Evolutionary conservation across 2,888 invertebrate species (phyloP).

Genomic region (Adineta ricciae): DNA sequence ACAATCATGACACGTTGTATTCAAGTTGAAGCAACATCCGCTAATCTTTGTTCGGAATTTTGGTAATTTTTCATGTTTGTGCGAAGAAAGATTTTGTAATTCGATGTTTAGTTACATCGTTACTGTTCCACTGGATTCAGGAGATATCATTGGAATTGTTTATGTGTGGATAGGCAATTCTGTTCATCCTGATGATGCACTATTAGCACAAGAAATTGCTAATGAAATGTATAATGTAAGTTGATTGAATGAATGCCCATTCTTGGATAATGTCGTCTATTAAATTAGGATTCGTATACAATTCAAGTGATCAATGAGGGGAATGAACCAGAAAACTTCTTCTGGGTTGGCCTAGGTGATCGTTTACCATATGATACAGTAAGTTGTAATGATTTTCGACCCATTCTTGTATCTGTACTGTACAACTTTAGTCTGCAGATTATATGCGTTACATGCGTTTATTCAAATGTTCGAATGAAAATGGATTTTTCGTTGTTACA

Average conservation of each 20-base stretch:
- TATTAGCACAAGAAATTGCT: constrained; percentile 79
- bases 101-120: constrained; percentile 23
- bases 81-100: too few relatives aligned
- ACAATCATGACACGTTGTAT: constrained; percentile 34
- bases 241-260: too few relatives aligned
- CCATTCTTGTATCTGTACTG: background rate
- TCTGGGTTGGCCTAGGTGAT: constrained; percentile 89
- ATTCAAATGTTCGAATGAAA: constrained; percentile 96
- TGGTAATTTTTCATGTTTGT: background rate
- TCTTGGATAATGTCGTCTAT: too few relatives aligned
- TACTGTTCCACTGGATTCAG: constrained; percentile 31
- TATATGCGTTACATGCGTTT: constrained; percentile 84
- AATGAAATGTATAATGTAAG: constrained; percentile 65
- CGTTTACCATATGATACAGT: constrained; percentile 72
- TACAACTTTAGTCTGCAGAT: constrained; percentile 59
- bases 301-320: constrained; percentile 64
- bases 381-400: background rate
- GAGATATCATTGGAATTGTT: constrained; percentile 88
- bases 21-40: constrained; percentile 26
- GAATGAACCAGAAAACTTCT: constrained; percentile 92
- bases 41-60: constrained; percentile 32
- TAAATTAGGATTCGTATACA: constrained; percentile 48
- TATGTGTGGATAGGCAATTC: constrained; percentile 92
- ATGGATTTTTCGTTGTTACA: constrained; percentile 94
- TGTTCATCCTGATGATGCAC: constrained; percentile 95